These are phyloP conservation scores for Lithosia quadra DNA, from an alignment of 2,888 invertebrate genomes.

Conservation along the genomic window DNA sequence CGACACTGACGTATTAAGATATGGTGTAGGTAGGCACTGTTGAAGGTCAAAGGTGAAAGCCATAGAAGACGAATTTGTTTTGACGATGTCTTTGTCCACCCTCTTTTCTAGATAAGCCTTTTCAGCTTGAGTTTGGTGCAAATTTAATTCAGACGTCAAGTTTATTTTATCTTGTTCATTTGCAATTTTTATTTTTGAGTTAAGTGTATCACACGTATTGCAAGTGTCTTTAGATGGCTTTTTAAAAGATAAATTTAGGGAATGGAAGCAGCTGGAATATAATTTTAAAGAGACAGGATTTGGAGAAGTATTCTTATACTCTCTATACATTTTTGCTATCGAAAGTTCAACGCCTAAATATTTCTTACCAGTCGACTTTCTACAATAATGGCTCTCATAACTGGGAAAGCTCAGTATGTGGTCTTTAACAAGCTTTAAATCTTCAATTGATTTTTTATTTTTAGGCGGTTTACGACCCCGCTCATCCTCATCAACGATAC, in stretches of 20 bases:
- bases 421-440: slow-evolving; percentile 21
- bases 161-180: background rate
- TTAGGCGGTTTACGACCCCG: slow-evolving; percentile 34
- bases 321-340: slow-evolving; percentile 37
- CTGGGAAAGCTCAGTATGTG: slow-evolving; percentile 25
- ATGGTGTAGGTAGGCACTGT: slow-evolving; percentile 41
- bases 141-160: slow-evolving; percentile 18
- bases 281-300: slow-evolving; percentile 39
- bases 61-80: background rate
- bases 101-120: slow-evolving; percentile 5
- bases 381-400: slow-evolving; percentile 40
- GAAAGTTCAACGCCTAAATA: slow-evolving; percentile 37
- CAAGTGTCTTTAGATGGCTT: slow-evolving; percentile 40
- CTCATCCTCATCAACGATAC: slow-evolving; percentile 27
- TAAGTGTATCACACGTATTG: slow-evolving; percentile 30
- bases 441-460: slow-evolving; percentile 32
- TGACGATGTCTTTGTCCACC: too few species aligned
- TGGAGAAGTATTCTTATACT: slow-evolving; percentile 31
- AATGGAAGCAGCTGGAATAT: slow-evolving; percentile 37
- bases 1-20: slow-evolving; percentile 24
- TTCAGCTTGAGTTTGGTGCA: slow-evolving; percentile 28
- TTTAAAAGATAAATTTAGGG: slow-evolving; percentile 39
- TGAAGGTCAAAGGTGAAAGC: slow-evolving; percentile 37
- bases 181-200: slow-evolving; percentile 24
- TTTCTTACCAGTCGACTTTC: slow-evolving; percentile 35